These are phyloP conservation scores for Sebastes schlegelii DNA, from an alignment of 2,113 vertebrate species.

Conservation along the genomic window DNA sequence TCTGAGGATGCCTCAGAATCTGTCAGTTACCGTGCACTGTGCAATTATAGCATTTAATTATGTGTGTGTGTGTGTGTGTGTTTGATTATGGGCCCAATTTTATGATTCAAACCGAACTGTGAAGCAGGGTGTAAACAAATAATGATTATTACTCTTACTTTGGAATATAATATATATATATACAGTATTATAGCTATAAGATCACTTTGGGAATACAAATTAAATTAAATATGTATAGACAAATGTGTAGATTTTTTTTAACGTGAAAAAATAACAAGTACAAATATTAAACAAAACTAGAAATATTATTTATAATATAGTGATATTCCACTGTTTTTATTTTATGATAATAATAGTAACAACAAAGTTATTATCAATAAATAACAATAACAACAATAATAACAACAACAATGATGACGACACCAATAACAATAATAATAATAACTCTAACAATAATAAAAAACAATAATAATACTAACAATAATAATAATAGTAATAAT, in stretches of 20 bases:
- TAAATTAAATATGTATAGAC: not conserved
- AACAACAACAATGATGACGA: not conserved
- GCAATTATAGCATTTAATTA: conserved; percentile 11
- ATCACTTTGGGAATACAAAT: not conserved
- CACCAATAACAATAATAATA: not conserved
- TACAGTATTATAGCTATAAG: no score
- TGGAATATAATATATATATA: not conserved
- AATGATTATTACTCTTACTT: not conserved
- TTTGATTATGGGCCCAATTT: not conserved
- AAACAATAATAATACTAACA: no score
- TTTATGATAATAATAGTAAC: not conserved
- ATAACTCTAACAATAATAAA: not conserved
- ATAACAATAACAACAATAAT: not conserved
- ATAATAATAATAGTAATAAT: no score
- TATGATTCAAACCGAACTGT: not conserved
- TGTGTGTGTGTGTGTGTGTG: not conserved
- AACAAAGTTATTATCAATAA: no score
- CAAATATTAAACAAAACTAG: not conserved
- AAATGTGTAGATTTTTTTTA: not conserved
- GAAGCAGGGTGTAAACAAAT: not conserved
- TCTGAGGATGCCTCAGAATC: conserved; percentile 1
- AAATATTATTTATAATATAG: not conserved
- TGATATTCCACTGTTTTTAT: not conserved
- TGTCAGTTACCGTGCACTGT: not conserved
- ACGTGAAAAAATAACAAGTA: not conserved